Evolutionary conservation across 2,888 invertebrate species (phyloP).

Genomic region (Nipponacmea schrenckii): DNA sequence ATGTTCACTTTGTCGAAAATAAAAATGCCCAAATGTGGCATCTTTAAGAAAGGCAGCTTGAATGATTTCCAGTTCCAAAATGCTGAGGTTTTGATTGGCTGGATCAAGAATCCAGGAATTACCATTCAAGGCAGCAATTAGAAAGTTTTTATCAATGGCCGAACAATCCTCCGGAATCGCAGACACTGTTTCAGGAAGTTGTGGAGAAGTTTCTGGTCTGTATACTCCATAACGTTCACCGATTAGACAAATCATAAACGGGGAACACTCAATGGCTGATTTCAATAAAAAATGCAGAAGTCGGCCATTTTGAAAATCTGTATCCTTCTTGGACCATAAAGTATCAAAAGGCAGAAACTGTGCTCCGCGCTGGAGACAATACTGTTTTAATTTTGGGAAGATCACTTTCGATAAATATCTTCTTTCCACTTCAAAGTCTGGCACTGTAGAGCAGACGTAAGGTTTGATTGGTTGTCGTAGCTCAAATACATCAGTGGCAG

Average conservation of each 20-base stretch:
- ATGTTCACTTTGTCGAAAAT: constrained; percentile 61
- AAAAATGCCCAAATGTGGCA: constrained; percentile 57
- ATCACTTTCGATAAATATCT: constrained; percentile 45
- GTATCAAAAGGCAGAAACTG: constrained; percentile 60
- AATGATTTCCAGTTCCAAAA: constrained; percentile 63
- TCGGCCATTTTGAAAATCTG: constrained; percentile 44
- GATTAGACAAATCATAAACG: constrained; percentile 62
- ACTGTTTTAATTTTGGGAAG: constrained; percentile 53
- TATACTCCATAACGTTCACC: constrained; percentile 64
- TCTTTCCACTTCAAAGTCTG: constrained; percentile 52
- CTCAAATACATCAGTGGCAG: constrained; percentile 34
- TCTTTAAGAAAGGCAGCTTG: constrained; percentile 56
- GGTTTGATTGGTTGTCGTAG: constrained; percentile 51
- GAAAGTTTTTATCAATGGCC: constrained; percentile 58
- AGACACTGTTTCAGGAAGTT: constrained; percentile 34
- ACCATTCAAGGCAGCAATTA: constrained; percentile 58
- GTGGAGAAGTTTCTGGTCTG: constrained; percentile 38
- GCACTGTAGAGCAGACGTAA: constrained; percentile 54
- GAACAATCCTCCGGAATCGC: constrained; percentile 36
- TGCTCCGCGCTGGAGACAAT: constrained; percentile 44
- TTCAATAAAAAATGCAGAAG: constrained; percentile 52
- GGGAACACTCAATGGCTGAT: constrained; percentile 51
- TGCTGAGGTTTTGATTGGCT: constrained; percentile 54
- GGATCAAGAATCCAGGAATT: constrained; percentile 62
- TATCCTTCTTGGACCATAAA: constrained; percentile 49